Evolutionary conservation across 2,113 vertebrate genomes (phyloP), one percentile per base, ranked within the genome.

Genomic region (Electrona antarctica): DNA sequence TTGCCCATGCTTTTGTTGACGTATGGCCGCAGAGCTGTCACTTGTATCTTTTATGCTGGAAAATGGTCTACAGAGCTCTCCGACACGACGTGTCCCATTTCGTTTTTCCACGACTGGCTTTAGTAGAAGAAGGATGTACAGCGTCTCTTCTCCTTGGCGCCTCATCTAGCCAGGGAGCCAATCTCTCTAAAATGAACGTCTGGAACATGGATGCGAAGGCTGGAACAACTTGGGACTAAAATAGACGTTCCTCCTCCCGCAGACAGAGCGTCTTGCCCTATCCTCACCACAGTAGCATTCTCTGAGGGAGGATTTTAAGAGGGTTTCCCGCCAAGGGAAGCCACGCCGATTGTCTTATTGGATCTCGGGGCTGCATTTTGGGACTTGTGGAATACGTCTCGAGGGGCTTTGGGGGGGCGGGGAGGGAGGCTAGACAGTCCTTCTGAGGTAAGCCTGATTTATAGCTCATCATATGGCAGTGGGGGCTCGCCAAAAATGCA

Each of bases 191-290:
- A 82, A 85, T 71, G 61, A 86, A 81, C 73, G 79, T 64, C 59
- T 49, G 78, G 73, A 85, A 85, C 81, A 70, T 74, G 74, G 63
- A 77, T 64, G 78, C 62, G 77, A 41, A 6, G 85, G 80, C 77
- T 78, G 77, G 87, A 84, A 84, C 71, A 76, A 67, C 67, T 81
- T 82, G 78, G 33, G 5, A 41, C 86, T 84, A 69, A 80, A 88
- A 89, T 87, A 89, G 87, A 77, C 49, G 41, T 79, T 73, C 67
- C 76, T 76, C 33, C 33, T 41, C 33, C 59, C 33, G 29, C 65
- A 49, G 75, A 75, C 74, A 69, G 67, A 76, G 73, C 48, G 72
- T 85, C 85, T 78, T 74, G 58, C 64, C 67, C 65, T 21, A 2
- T 67, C 61, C 56, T 21, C 14, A 71, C 79, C 70, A 4, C 72